Base-by-base conservation (phyloP, 2,797 vertebrate genomes). In the Leptatherina wallacei region DNA sequence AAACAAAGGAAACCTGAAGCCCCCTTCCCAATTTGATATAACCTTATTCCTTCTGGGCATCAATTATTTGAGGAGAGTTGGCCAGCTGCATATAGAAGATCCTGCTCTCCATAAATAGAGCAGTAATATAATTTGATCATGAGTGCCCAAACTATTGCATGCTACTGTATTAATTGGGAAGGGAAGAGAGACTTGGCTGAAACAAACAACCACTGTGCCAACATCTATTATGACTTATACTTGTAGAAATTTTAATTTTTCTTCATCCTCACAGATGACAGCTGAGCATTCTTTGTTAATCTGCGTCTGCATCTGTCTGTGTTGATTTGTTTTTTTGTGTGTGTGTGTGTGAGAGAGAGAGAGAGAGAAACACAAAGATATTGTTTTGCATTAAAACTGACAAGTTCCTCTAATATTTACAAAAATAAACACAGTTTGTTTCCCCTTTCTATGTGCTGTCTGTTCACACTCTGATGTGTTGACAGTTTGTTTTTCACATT, bases 331-430 rank as follows among this genome's bases (percentile, higher is more conserved):
- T 42, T 36, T 4, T 38, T 12, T 22, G n/a, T n/a, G n/a, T 27
- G 24, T 27, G 24, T 27, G 24, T 27, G 24, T 59, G 71, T 29
- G 47, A 22, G 47, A 5, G 36, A 4, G 22, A 0, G 22, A 51
- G 47, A 38, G 66, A 24, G 47, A 54, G n/a, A 60, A 38, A 78
- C 80, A 33, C 7, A 33, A 47, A 38, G 6, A 38, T 58, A 18
- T 71, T 55, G 67, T 83, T 84, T 80, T 18, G 64, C 60, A 80
- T 81, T 58, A 64, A 58, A 77, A 77, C 60, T 61, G 80, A 67
- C 75, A 82, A 64, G 44, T 75, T 71, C 55, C 55, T 72, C 71
- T 56, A 70, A 64, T 78, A 87, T 88, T 84, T 85, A 63, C 72
- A 89, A 80, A 80, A 82, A 76, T 47, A 65, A 61, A 68, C 30